Percentiles rank a stretch among this genome's conserved stretches.
These are phyloP conservation scores for Entomobrya proxima DNA, from an alignment of 2,888 invertebrate species.

Conservation along the genomic window DNA sequence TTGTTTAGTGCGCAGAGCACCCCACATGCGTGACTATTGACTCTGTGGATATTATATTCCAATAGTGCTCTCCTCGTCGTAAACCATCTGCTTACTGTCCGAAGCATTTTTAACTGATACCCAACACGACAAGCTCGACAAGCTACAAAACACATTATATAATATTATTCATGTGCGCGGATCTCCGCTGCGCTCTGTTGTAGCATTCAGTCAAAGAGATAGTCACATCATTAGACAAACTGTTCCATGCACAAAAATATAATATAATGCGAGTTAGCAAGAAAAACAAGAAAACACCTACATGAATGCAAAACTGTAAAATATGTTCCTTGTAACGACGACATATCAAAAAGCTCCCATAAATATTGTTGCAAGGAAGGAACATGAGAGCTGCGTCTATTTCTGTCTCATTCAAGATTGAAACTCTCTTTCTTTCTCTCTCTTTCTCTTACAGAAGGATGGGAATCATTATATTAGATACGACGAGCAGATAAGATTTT, in stretches of 20 bases:
- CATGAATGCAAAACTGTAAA: conserved; percentile 44
- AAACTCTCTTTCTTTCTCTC: conserved; percentile 39
- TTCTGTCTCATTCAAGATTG: conserved; percentile 69
- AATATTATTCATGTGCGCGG: no score
- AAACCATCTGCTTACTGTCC: conserved; percentile 26
- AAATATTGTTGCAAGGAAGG: conserved; percentile 49
- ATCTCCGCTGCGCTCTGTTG: no score
- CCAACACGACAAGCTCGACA: neutral
- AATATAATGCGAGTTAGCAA: neutral
- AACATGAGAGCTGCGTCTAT: conserved; percentile 65
- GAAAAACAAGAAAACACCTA: conserved; percentile 33
- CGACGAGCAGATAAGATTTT: conserved; percentile 36
- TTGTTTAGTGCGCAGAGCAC: neutral
- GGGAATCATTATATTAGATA: conserved; percentile 22
- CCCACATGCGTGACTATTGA: neutral
- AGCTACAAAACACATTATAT: conserved; percentile 1
- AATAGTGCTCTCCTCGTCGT: neutral
- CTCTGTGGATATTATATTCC: neutral
- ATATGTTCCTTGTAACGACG: conserved; percentile 54
- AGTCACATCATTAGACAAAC: neutral
- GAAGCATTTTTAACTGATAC: conserved; percentile 22
- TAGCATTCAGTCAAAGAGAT: no score
- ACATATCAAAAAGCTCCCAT: conserved; percentile 58
- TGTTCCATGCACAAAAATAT: neutral
- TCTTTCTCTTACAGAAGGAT: neutral